Percentiles rank a stretch among this genome's conserved stretches.
phyloP scores from a whole-genome alignment of 1,140 invertebrate species.

The Ostrea edulis region DNA sequence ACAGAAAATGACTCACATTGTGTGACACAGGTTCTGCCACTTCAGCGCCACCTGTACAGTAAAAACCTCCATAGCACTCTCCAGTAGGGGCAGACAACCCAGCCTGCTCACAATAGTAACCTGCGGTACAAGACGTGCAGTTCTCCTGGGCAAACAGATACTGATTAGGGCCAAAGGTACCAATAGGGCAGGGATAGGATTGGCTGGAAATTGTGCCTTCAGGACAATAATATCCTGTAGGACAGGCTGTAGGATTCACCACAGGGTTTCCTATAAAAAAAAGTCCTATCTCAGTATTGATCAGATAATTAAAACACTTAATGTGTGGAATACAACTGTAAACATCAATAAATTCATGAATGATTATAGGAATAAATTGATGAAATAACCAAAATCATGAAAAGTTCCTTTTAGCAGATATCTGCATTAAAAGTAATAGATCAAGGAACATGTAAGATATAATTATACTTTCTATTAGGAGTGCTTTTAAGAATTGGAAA shows the following conservation, averaged over 20 bases:
- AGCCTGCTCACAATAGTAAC: constrained; percentile 71
- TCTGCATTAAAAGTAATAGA: too few species aligned
- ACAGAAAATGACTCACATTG: constrained; percentile 61
- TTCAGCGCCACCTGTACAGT: constrained; percentile 73
- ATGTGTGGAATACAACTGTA: too few species aligned
- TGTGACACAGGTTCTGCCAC: constrained; percentile 68
- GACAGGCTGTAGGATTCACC: constrained; percentile 71
- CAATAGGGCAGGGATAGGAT: constrained; percentile 71
- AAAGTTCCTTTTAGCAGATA: too few species aligned
- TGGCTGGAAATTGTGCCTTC: constrained; percentile 64
- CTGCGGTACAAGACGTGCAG: constrained; percentile 73
- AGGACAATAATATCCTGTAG: constrained; percentile 74
- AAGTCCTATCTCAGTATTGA: neutral
- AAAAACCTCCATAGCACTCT: constrained; percentile 73
- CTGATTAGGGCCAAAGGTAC: constrained; percentile 70
- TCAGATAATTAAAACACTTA: too few species aligned
- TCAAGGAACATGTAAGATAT: too few species aligned
- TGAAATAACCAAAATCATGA: too few species aligned
- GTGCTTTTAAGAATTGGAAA: too few species aligned
- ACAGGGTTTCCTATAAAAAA: constrained; percentile 67
- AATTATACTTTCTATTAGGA: too few species aligned
- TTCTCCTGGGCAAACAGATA: constrained; percentile 64
- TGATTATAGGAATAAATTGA: too few species aligned
- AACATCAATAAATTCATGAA: too few species aligned
- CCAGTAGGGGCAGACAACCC: constrained; percentile 69